Conservation (phyloP, 2,797 vertebrate genomes). For the Microctenopoma stevenorrisi region DNA sequence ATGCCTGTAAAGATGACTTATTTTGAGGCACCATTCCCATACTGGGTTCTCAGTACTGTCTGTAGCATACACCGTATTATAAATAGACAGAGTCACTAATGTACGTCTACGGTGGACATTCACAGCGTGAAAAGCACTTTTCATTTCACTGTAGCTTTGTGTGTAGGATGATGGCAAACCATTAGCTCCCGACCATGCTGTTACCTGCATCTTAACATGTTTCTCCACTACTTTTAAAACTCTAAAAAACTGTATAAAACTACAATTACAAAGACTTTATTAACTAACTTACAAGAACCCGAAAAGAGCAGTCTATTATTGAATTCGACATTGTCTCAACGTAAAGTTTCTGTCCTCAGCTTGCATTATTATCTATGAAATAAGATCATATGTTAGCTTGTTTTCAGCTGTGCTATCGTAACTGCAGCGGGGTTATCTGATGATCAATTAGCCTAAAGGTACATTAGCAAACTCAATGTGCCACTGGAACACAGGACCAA, state of each 20-base stretch:
- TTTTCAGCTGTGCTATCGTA: no score
- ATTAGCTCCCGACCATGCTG: background rate
- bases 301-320: background rate
- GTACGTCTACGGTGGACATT: background rate
- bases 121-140: constrained; percentile 10
- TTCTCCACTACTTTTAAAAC: background rate
- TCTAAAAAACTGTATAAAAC: background rate
- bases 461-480: no score
- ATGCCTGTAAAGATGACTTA: constrained; percentile 26
- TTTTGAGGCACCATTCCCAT: constrained; percentile 23
- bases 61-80: constrained; percentile 3
- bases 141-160: constrained; percentile 2
- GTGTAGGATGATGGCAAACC: background rate
- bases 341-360: no score
- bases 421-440: no score
- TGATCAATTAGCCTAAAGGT: no score
- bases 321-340: background rate
- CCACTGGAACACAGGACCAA: no score
- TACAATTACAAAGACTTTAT: background rate
- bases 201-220: background rate
- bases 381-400: no score
- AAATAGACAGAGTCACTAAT: constrained; percentile 4
- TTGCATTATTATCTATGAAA: no score
- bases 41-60: constrained; percentile 26
- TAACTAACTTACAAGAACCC: background rate